These are phyloP conservation scores for Acrocephalus kingi DNA, from an alignment of 2,113 vertebrate species.

Conservation along the genomic window DNA sequence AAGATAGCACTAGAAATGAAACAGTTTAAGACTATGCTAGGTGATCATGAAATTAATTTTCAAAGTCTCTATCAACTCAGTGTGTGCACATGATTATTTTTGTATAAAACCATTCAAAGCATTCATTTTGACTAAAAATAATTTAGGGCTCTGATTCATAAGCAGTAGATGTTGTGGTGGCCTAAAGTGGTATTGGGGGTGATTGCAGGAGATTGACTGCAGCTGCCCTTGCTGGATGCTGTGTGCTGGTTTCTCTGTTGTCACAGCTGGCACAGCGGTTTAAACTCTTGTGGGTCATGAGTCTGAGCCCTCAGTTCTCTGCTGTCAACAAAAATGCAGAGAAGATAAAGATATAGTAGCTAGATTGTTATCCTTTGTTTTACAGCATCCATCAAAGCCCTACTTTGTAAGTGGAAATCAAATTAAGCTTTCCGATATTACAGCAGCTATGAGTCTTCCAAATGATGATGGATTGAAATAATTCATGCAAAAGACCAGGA, in stretches of 20 bases:
- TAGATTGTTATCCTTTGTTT: conserved; percentile 49
- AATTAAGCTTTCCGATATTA: conserved; percentile 54
- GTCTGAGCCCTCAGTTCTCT: conserved; percentile 18
- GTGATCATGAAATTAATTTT: background rate
- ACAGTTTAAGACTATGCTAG: background rate
- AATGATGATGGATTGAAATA: conserved; percentile 66
- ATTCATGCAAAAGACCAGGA: conserved; percentile 44
- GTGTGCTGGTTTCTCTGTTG: background rate
- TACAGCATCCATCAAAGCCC: conserved; percentile 48
- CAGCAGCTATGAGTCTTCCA: conserved; percentile 47
- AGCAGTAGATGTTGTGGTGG: background rate
- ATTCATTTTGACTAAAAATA: background rate
- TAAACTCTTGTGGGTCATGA: conserved; percentile 8
- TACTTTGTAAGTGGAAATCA: conserved; percentile 49
- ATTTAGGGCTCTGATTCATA: background rate
- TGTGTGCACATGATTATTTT: background rate
- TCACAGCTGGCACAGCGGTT: conserved; percentile 16
- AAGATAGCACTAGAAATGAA: background rate
- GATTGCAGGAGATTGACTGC: background rate
- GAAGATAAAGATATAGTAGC: conserved; percentile 28
- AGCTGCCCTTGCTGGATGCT: background rate
- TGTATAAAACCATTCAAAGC: background rate
- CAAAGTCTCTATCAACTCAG: background rate
- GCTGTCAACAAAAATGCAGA: conserved; percentile 18
- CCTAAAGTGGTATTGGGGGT: background rate